phyloP scores from a whole-genome alignment of 2,888 invertebrate species.

The Catocala sponsa region DNA sequence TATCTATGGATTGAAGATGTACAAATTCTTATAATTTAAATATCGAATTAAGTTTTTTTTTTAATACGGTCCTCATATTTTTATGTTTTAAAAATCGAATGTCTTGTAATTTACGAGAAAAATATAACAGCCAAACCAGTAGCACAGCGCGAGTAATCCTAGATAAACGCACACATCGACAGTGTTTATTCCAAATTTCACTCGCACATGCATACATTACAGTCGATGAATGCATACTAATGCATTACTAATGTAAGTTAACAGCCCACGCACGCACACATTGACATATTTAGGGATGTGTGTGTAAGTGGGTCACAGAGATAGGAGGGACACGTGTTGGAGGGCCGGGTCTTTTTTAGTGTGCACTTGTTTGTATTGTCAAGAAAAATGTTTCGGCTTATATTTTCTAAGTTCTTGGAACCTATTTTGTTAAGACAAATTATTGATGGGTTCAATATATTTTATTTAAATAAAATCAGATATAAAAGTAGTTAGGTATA shows the following conservation, averaged over 20 bases:
- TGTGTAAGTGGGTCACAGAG: slow-evolving; percentile 85
- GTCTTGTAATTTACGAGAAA: slow-evolving; percentile 6
- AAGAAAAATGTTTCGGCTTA: background rate
- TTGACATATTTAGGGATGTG: slow-evolving; percentile 55
- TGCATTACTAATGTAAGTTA: slow-evolving; percentile 55
- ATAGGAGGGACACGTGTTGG: slow-evolving; percentile 85
- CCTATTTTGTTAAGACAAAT: no score
- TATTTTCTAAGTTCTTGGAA: background rate
- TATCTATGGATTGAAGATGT: no score
- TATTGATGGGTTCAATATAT: no score
- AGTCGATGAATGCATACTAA: slow-evolving; percentile 61
- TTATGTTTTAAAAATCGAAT: background rate
- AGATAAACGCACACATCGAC: slow-evolving; percentile 63
- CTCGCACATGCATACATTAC: slow-evolving; percentile 51
- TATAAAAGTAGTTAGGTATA: no score
- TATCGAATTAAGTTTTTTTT: no score
- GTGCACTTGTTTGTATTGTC: slow-evolving; percentile 44
- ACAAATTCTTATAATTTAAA: no score
- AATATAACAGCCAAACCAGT: slow-evolving; percentile 33
- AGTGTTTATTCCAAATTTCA: slow-evolving; percentile 68
- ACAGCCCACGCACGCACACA: slow-evolving; percentile 55
- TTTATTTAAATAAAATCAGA: no score
- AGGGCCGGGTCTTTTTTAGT: slow-evolving; percentile 79
- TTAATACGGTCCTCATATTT: no score
- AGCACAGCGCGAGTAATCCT: slow-evolving; percentile 52